Evolutionary conservation across 2,113 vertebrate species (phyloP).

Genomic region (Columba janthina): DNA sequence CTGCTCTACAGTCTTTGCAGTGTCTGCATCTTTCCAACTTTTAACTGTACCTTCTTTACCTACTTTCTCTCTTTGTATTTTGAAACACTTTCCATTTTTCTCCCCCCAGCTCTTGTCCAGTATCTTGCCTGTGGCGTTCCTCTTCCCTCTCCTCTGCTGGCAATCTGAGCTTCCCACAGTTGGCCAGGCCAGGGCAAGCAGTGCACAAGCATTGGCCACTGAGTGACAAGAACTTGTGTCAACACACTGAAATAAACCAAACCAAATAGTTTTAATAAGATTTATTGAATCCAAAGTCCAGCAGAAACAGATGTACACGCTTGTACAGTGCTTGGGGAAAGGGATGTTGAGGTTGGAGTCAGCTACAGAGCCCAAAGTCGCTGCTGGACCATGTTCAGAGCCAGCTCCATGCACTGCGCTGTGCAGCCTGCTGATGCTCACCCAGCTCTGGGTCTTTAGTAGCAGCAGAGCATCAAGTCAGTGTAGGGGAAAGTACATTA

Average conservation of each 20-base stretch:
- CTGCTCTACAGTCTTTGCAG: neutral
- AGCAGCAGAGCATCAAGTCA: neutral
- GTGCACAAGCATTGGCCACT: neutral
- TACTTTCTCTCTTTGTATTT: neutral
- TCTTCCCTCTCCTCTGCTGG: neutral
- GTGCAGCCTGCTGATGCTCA: neutral
- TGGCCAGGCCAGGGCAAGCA: neutral
- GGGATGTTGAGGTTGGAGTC: neutral
- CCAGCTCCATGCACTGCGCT: neutral
- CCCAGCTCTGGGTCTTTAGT: neutral
- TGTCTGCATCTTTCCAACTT: neutral
- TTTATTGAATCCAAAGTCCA: neutral
- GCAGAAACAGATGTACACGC: conserved; percentile 1
- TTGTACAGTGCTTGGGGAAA: neutral
- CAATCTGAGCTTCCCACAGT: neutral
- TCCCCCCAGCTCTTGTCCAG: neutral
- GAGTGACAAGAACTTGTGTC: neutral
- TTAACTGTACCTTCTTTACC: neutral
- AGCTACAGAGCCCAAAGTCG: rapidly evolving
- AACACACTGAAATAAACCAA: neutral
- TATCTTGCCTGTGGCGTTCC: neutral
- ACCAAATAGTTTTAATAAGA: neutral
- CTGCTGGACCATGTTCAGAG: neutral
- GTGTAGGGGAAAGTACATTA: neutral
- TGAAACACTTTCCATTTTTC: neutral